These are phyloP conservation scores for Rhamphomyia laevipes DNA, from an alignment of 2,888 invertebrate species.

Conservation along the genomic window DNA sequence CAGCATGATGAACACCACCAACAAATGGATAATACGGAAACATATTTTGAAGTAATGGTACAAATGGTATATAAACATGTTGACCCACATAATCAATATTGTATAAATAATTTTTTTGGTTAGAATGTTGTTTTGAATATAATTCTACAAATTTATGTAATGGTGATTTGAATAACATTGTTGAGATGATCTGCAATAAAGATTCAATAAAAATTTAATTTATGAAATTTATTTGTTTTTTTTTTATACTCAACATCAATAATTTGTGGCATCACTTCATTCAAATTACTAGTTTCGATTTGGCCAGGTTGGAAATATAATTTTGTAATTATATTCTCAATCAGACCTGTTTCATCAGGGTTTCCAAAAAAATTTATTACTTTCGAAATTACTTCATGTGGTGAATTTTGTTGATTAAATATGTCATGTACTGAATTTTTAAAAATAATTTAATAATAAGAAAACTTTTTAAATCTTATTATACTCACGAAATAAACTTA, in stretches of 20 bases:
- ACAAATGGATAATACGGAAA: constrained; percentile 36
- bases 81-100: constrained; percentile 40
- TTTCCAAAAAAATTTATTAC: too few species aligned
- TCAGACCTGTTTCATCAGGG: constrained; percentile 15
- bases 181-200: not conserved
- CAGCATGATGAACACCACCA: constrained; percentile 46
- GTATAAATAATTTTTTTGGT: constrained; percentile 37
- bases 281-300: constrained; percentile 34
- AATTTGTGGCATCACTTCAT: constrained; percentile 36
- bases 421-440: not conserved
- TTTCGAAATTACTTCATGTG: too few species aligned
- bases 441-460: constrained; percentile 4
- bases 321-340: constrained; percentile 31
- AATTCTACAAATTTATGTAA: constrained; percentile 31
- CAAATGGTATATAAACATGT: constrained; percentile 32
- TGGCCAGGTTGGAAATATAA: constrained; percentile 33
- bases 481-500: too few species aligned
- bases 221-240: not conserved
- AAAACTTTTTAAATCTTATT: too few species aligned
- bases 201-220: constrained; percentile 19
- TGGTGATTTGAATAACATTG: constrained; percentile 35
- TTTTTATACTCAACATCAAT: constrained; percentile 33
- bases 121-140: constrained; percentile 19
- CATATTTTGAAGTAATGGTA: constrained; percentile 33
- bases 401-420: constrained; percentile 16